Evolutionary conservation across 1,140 invertebrate species (phyloP).

Genomic region (Ceratoteleas bidentatus): DNA sequence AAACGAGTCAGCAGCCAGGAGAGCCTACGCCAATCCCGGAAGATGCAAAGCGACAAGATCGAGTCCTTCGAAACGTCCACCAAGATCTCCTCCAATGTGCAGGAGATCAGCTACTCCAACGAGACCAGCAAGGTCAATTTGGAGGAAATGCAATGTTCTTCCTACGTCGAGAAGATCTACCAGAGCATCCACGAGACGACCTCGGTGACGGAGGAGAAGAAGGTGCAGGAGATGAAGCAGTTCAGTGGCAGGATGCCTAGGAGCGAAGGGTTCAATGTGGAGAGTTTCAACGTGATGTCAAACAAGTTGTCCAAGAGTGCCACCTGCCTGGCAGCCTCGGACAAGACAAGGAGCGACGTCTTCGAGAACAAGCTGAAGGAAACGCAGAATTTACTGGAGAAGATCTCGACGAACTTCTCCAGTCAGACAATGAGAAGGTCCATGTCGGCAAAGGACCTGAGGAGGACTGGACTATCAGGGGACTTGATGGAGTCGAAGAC

Average conservation of each 20-base stretch:
- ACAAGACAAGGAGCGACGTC: constrained; percentile 33
- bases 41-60: constrained; percentile 13
- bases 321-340: constrained; percentile 33
- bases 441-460: constrained; percentile 64
- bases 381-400: constrained; percentile 71
- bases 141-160: constrained; percentile 70
- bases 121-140: constrained; percentile 65
- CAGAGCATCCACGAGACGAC: constrained; percentile 71
- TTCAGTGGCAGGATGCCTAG: constrained; percentile 34
- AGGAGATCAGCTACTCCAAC: constrained; percentile 68
- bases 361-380: constrained; percentile 69
- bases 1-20: constrained; percentile 11
- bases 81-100: constrained; percentile 43
- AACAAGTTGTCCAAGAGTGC: constrained; percentile 45
- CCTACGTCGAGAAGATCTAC: constrained; percentile 74
- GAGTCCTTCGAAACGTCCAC: constrained; percentile 39
- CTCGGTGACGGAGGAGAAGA: constrained; percentile 72
- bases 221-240: constrained; percentile 68
- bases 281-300: constrained; percentile 3
- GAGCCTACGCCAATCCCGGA: constrained; percentile 12
- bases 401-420: constrained; percentile 63
- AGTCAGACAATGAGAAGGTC: constrained; percentile 54
- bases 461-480: constrained; percentile 17
- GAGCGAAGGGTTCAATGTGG: neutral
- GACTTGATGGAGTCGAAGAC: constrained; percentile 46